Percentiles rank a stretch among this genome's conserved stretches.
phyloP scores from a whole-genome alignment of 23 tunicate species.

The Ciona savignyi region DNA sequence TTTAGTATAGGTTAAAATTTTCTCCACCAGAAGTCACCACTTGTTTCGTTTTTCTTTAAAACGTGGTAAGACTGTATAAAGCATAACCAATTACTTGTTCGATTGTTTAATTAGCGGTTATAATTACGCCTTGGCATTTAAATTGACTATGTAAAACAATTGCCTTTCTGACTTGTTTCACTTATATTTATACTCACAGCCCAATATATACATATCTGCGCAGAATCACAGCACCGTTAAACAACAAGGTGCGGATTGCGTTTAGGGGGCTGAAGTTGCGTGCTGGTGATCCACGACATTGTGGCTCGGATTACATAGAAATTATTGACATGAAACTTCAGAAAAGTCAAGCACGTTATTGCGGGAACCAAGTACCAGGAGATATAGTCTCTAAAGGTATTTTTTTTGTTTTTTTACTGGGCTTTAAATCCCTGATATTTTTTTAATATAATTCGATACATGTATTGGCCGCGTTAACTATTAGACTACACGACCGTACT shows the following conservation, averaged over 20 bases:
- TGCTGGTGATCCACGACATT: slow-evolving; percentile 59
- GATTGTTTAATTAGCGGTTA: too few species aligned
- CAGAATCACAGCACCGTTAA: slow-evolving; percentile 22
- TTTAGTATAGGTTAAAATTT: too few species aligned
- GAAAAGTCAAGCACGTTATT: slow-evolving; percentile 47
- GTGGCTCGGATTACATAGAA: slow-evolving; percentile 56
- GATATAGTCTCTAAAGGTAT: slow-evolving; percentile 70
- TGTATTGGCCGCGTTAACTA: too few species aligned
- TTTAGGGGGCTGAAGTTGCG: slow-evolving; percentile 40
- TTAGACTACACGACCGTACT: not conserved
- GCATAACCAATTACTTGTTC: too few species aligned
- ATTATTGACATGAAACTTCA: slow-evolving; percentile 53
- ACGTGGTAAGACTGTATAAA: not conserved
- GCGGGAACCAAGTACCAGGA: slow-evolving; percentile 48
- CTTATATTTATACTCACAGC: too few species aligned
- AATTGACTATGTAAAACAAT: too few species aligned
- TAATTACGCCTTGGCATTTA: too few species aligned
- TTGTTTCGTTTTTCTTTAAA: not conserved
- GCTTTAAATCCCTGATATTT: too few species aligned
- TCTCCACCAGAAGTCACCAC: too few species aligned
- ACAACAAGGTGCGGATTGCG: slow-evolving; percentile 39
- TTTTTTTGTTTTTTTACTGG: not conserved
- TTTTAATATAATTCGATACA: too few species aligned
- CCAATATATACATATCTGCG: not conserved
- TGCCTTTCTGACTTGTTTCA: too few species aligned